Base-by-base conservation (phyloP, 1,140 invertebrate genomes). In the Tetramorium simillimum region DNA sequence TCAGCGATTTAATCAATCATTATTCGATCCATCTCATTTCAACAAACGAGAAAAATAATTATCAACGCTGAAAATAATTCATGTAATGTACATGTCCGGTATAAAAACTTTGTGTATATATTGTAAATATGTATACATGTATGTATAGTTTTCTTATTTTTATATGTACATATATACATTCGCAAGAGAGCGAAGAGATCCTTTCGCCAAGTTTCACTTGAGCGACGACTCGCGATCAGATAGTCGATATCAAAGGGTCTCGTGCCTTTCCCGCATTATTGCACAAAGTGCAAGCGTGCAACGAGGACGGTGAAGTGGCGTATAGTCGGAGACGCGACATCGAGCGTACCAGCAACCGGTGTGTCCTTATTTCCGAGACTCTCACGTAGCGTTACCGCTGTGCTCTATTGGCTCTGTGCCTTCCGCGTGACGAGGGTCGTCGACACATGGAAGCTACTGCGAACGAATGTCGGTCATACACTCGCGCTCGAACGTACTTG, bases 201-300 rank as follows among this genome's bases (percentile, higher is more conserved):
- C 69, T 62, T 63, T 80, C 73, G 73, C 73, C 21, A 77, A 85
- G 75, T 85, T 78, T 85, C 82, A 56, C 58, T 77, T 16, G 49
- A 85, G 60, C 69, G 56, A 84, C 80, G 53, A 84, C 69, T 84
- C 69, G 69, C 69, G 80, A 85, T 76, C 82, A 85, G 82, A 67
- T 78, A 78, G 82, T 85, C 82, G 73, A 85, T 85, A 85, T 85
- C 82, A 85, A 85, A 85, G 82, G 62, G 82, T 85, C 75, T 53
- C 51, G 46, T 85, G 62, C 75, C 73, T 85, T 53, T 85, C 75
- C 73, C 75, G 73, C 73, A 85, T 85, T 85, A 85, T 85, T 85
- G 82, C 82, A 85, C 82, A 85, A 85, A 85, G 82, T 85, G 73
- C 73, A 67, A 65, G 82, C 73, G 43, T 65, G 82, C 75, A 85